These are phyloP conservation scores for Athalia rosae DNA, from an alignment of 2,888 invertebrate species.

Conservation along the genomic window DNA sequence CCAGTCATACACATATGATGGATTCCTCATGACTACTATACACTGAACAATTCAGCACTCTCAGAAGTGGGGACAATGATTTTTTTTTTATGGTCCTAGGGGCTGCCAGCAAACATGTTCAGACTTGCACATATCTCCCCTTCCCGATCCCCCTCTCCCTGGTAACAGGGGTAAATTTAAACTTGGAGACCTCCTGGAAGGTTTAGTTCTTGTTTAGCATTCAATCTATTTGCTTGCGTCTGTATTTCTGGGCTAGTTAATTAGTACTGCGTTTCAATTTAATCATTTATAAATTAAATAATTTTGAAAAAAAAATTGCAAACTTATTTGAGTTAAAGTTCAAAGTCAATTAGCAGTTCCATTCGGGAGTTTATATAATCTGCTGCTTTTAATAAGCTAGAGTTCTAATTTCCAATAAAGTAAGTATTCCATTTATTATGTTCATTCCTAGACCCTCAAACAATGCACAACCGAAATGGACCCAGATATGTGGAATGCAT, in stretches of 20 bases:
- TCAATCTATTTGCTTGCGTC: constrained; percentile 19
- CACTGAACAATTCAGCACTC: background rate
- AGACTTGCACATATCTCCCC: constrained; percentile 62
- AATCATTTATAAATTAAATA: background rate
- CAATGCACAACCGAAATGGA: constrained; percentile 82
- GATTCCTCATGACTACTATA: background rate
- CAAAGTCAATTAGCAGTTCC: background rate
- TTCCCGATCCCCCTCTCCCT: constrained; percentile 43
- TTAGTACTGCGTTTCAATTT: background rate
- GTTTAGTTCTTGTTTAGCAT: constrained; percentile 38
- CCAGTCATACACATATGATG: too few species aligned
- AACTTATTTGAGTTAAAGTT: background rate
- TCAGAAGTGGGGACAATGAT: background rate
- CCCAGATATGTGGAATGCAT: constrained; percentile 81
- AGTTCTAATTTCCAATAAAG: constrained; percentile 31
- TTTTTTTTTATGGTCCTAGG: constrained; percentile 34
- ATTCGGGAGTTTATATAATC: constrained; percentile 6
- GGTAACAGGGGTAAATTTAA: constrained; percentile 25
- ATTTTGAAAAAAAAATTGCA: background rate
- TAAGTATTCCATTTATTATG: constrained; percentile 46
- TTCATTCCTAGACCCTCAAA: constrained; percentile 74
- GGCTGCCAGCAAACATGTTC: constrained; percentile 60
- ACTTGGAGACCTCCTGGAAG: constrained; percentile 32
- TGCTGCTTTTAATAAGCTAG: background rate
- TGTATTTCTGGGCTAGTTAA: background rate